Evolutionary conservation across 2,888 invertebrate genomes (phyloP).

Genomic region (Caenorhabditis doughertyi): DNA sequence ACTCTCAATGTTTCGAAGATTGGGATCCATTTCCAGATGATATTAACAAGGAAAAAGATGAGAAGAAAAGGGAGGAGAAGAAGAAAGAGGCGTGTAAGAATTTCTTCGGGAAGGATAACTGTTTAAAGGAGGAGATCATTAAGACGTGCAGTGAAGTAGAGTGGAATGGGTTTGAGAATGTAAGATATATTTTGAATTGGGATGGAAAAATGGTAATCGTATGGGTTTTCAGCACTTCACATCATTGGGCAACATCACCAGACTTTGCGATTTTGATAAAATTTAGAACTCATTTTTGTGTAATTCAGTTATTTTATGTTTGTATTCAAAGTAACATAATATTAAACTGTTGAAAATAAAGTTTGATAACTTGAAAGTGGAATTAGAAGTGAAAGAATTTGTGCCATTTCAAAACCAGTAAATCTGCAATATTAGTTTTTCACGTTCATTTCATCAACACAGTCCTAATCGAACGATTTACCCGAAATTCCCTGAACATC

Average conservation of each 20-base stretch:
- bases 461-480: no score
- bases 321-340: no score
- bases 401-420: no score
- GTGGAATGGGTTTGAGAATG: constrained; percentile 43
- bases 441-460: no score
- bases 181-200: not conserved
- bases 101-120: constrained; percentile 49
- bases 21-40: constrained; percentile 54
- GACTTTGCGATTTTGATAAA: constrained; percentile 15
- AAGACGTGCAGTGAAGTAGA: constrained; percentile 37
- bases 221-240: constrained; percentile 51
- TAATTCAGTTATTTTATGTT: no score
- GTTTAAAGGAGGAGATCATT: constrained; percentile 35
- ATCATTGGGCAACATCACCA: constrained; percentile 18
- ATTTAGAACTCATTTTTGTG: not conserved
- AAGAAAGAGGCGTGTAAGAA: constrained; percentile 39
- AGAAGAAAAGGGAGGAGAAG: constrained; percentile 17
- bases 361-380: no score
- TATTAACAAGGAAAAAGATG: not conserved
- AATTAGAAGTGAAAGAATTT: no score
- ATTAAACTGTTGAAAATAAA: no score
- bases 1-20: constrained; percentile 30
- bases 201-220: no score
- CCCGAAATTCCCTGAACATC: no score
- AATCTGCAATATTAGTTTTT: no score